Percentiles rank a stretch among this genome's conserved stretches.
Conservation (phyloP, 1,140 invertebrate species). For the Caenorhabditis brenneri region DNA sequence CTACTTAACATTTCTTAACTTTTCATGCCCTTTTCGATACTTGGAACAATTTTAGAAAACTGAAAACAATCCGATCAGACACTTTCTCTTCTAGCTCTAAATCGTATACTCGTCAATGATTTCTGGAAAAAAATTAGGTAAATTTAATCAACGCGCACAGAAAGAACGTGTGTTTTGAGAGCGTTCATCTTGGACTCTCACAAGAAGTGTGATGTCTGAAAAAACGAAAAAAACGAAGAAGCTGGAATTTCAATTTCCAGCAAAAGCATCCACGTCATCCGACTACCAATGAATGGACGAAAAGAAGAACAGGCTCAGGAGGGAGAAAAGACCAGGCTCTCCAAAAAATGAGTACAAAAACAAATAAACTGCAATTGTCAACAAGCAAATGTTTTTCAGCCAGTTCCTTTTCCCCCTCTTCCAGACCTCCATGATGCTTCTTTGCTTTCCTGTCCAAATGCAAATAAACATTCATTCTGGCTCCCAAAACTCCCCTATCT, state of each 20-base stretch:
- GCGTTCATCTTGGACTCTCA: background rate
- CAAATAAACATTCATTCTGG: background rate
- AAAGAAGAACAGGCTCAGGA: background rate
- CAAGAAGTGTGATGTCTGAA: background rate
- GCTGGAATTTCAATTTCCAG: background rate
- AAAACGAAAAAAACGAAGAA: background rate
- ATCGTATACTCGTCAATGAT: background rate
- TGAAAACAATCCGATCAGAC: constrained; percentile 11
- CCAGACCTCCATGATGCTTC: background rate
- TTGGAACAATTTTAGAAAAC: background rate
- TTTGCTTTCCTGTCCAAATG: background rate
- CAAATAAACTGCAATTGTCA: constrained; percentile 26
- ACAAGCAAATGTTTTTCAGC: constrained; percentile 13
- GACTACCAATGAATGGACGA: background rate
- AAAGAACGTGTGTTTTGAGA: background rate
- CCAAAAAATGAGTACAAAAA: constrained; percentile 11
- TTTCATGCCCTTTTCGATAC: background rate
- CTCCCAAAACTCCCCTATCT: background rate
- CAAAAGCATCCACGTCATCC: background rate
- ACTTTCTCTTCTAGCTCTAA: background rate
- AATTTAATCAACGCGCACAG: constrained; percentile 3
- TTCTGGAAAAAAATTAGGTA: constrained; percentile 9
- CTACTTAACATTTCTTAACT: background rate
- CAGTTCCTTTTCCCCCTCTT: background rate
- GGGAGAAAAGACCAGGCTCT: background rate